Evolutionary conservation across 2,888 invertebrate genomes (phyloP).

Genomic region (Agrotis ipsilon): DNA sequence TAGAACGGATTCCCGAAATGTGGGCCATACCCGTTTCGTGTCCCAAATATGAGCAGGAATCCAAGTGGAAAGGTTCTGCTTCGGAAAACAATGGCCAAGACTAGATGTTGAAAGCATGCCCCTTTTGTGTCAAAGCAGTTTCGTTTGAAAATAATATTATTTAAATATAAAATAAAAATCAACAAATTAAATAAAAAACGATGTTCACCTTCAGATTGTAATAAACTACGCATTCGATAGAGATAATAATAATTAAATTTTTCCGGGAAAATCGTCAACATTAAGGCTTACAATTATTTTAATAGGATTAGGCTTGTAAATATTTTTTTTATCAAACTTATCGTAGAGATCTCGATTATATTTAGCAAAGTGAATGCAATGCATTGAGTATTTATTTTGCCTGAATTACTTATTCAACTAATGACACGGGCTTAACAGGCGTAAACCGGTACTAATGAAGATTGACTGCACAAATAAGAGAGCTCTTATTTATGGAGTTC

Average conservation of each 20-base stretch:
- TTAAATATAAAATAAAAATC: constrained; percentile 21
- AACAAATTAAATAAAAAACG: constrained; percentile 32
- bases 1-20: constrained; percentile 50
- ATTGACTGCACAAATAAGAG: constrained; percentile 49
- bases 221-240: constrained; percentile 35
- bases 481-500: constrained; percentile 22
- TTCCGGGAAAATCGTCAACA: constrained; percentile 42
- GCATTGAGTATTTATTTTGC: constrained; percentile 12
- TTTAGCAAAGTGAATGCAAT: constrained; percentile 17
- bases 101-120: background rate
- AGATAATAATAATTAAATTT: constrained; percentile 30
- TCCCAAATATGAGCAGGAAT: constrained; percentile 40
- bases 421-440: constrained; percentile 17
- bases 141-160: constrained; percentile 19
- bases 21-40: constrained; percentile 36
- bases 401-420: constrained; percentile 42
- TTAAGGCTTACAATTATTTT: constrained; percentile 29
- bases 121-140: constrained; percentile 3
- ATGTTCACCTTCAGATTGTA: constrained; percentile 52
- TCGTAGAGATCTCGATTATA: constrained; percentile 31
- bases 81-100: constrained; percentile 35
- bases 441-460: constrained; percentile 47
- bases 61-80: constrained; percentile 39
- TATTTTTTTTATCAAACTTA: constrained; percentile 36
- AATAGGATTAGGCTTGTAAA: constrained; percentile 45